Conservation (phyloP, 2,113 vertebrate species). For the Callopanchax toddi region DNA sequence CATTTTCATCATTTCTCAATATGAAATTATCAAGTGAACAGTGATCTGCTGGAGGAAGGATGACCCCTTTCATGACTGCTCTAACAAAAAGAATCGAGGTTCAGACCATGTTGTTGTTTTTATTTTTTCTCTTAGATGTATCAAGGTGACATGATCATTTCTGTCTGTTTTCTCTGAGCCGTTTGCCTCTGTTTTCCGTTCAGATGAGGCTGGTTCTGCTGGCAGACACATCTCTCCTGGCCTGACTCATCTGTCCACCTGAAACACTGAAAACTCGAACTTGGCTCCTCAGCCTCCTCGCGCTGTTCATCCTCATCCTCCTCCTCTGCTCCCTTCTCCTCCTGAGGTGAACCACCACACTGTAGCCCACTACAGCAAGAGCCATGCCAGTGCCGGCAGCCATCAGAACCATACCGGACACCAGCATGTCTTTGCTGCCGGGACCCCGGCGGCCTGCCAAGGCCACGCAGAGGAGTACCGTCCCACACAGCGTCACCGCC, state of each 20-base stretch:
- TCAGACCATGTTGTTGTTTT: no score
- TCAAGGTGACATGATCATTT: no score
- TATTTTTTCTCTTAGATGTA: no score
- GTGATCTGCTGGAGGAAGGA: no score
- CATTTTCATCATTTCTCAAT: no score
- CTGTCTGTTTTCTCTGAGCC: no score
- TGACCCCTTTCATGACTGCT: no score
- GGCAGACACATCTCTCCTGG: conserved; percentile 81
- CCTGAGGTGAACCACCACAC: conserved; percentile 49
- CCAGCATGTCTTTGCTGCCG: conserved; percentile 82
- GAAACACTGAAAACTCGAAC: conserved; percentile 85
- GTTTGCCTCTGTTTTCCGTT: conserved; percentile 23
- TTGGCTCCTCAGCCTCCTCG: conserved; percentile 23
- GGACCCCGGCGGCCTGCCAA: conserved; percentile 57
- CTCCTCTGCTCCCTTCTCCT: conserved; percentile 56
- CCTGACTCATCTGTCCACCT: conserved; percentile 72
- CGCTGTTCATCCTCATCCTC: conserved; percentile 50
- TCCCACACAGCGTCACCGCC: conserved; percentile 84
- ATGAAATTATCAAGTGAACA: no score
- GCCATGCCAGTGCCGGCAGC: conserved; percentile 78
- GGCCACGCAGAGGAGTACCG: conserved; percentile 84
- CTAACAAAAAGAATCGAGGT: no score
- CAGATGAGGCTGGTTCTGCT: conserved; percentile 90
- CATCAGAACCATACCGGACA: conserved; percentile 83
- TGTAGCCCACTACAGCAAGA: conserved; percentile 82